phyloP scores from a whole-genome alignment of 1,140 invertebrate species.

The Hesperophylax magnus region DNA sequence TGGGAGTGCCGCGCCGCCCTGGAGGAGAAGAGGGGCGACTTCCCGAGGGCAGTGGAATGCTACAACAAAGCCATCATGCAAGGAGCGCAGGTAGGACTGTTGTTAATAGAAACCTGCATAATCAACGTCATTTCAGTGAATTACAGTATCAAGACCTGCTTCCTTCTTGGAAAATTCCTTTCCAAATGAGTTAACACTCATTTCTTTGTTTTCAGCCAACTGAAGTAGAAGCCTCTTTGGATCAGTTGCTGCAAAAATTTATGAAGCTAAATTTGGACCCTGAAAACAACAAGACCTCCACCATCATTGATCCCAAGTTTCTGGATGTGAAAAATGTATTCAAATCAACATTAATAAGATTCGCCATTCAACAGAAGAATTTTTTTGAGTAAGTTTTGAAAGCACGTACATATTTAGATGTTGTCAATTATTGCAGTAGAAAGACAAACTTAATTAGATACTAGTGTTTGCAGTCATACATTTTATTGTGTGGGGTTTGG shows the following conservation, averaged over 20 bases:
- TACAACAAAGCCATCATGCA: slow-evolving; percentile 71
- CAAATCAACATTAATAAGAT: slow-evolving; percentile 72
- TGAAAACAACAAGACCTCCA: slow-evolving; percentile 55
- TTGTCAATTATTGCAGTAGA: too few species aligned
- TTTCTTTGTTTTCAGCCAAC: slow-evolving; percentile 62
- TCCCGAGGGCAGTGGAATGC: slow-evolving; percentile 70
- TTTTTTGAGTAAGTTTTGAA: slow-evolving; percentile 59
- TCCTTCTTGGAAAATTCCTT: too few species aligned
- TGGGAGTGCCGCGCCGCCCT: slow-evolving; percentile 74
- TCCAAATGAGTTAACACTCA: too few species aligned
- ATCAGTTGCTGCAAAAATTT: slow-evolving; percentile 72
- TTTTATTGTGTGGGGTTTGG: too few species aligned
- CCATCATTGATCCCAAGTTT: slow-evolving; percentile 61
- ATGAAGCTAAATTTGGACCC: slow-evolving; percentile 72
- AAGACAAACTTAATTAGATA: too few species aligned
- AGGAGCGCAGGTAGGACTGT: slow-evolving; percentile 68
- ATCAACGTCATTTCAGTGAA: too few species aligned
- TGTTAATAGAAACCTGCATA: too few species aligned
- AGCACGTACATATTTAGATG: not conserved
- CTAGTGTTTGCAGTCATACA: too few species aligned
- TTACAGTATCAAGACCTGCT: too few species aligned
- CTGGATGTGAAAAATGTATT: slow-evolving; percentile 72
- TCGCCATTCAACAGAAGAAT: slow-evolving; percentile 67
- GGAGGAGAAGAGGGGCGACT: slow-evolving; percentile 70
- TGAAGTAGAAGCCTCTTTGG: slow-evolving; percentile 68